phyloP scores from a whole-genome alignment of 2,888 invertebrate species.

The Kryphioiulus occultus region DNA sequence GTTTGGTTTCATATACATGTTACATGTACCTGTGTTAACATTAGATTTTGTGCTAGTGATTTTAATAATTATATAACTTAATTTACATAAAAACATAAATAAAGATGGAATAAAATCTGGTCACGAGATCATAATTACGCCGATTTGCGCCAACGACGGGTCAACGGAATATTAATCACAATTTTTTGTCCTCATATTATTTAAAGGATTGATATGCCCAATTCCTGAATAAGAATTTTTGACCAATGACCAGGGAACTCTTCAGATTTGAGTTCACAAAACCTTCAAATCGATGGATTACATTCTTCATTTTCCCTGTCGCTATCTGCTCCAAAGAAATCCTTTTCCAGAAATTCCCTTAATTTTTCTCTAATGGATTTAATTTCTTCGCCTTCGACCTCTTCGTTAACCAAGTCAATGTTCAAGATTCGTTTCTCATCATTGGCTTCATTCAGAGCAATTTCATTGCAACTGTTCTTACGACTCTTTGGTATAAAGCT shows the following conservation, averaged over 20 bases:
- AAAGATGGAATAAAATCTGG: not conserved
- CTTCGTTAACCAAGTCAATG: not conserved
- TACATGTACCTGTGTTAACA: not conserved
- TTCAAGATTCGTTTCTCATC: not conserved
- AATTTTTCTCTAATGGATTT: slow-evolving; percentile 4
- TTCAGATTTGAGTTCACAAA: not conserved
- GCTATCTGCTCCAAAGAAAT: not conserved
- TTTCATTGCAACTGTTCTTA: slow-evolving; percentile 12
- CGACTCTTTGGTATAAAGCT: not conserved
- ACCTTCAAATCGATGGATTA: not conserved
- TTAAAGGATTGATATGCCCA: not conserved
- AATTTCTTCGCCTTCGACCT: not conserved
- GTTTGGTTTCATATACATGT: not conserved
- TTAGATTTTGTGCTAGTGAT: not conserved
- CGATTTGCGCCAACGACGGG: not conserved
- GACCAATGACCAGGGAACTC: too few relatives aligned
- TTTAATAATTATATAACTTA: slow-evolving; percentile 2
- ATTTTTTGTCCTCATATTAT: not conserved
- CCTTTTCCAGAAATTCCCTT: not conserved
- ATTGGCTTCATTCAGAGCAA: not conserved
- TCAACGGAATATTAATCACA: not conserved
- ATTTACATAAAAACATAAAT: not conserved
- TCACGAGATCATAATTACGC: not conserved
- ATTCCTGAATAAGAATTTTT: not conserved
- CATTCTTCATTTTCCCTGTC: not conserved